Conservation (phyloP, 2,797 vertebrate genomes). For the Echiichthys vipera region DNA sequence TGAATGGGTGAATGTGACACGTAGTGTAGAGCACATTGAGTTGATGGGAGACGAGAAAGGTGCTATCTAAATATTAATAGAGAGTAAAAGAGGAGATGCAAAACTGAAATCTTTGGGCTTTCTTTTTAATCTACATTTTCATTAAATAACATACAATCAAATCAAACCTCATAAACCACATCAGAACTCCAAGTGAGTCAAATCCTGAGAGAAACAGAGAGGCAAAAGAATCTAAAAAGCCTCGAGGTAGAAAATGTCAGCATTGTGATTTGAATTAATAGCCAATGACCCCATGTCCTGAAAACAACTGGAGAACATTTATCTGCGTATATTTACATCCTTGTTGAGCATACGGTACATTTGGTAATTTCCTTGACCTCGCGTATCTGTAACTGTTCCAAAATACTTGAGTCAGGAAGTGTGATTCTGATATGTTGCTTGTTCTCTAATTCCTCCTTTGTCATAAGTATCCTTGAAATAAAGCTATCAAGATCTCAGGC, state of each 20-base stretch:
- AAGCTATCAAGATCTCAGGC: slow-evolving; percentile 34
- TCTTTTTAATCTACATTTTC: slow-evolving; percentile 14
- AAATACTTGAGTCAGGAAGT: slow-evolving; percentile 53
- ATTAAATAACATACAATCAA: background rate
- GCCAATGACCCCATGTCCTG: background rate
- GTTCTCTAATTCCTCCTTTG: slow-evolving; percentile 54
- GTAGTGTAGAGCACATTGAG: too few species aligned
- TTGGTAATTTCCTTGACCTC: slow-evolving; percentile 25
- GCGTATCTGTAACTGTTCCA: slow-evolving; percentile 27
- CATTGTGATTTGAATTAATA: background rate
- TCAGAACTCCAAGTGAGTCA: background rate
- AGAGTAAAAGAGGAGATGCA: background rate
- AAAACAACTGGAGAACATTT: slow-evolving; percentile 27
- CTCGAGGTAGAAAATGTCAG: slow-evolving; percentile 8
- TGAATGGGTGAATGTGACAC: too few species aligned
- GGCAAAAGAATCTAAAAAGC: background rate
- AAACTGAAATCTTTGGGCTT: background rate
- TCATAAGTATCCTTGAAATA: slow-evolving; percentile 53
- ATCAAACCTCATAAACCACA: background rate
- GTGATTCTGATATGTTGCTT: slow-evolving; percentile 54
- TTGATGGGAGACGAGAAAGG: too few species aligned
- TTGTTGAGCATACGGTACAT: slow-evolving; percentile 11
- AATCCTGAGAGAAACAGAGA: background rate
- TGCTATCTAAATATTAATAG: too few species aligned
- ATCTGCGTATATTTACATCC: slow-evolving; percentile 8